Evolutionary conservation across 2,113 vertebrate species (phyloP).

Genomic region (Tilapia sparmanii): DNA sequence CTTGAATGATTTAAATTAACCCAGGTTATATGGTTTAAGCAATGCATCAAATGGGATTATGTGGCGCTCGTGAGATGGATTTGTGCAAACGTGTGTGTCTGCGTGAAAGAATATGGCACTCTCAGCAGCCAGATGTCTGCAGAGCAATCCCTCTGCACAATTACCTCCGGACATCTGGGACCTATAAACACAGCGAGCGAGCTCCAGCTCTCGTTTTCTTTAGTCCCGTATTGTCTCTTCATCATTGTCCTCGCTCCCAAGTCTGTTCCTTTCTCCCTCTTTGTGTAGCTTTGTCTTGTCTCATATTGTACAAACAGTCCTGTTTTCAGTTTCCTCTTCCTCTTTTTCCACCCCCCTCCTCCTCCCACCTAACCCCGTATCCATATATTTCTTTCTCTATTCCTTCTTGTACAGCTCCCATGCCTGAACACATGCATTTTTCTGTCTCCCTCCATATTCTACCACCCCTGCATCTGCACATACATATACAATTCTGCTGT

Average conservation of each 20-base stretch:
- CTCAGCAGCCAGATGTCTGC: conserved; percentile 62
- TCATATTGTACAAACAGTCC: background rate
- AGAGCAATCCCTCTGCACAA: conserved; percentile 60
- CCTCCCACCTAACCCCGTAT: background rate
- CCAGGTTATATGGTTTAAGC: conserved; percentile 34
- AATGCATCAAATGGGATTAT: conserved; percentile 42
- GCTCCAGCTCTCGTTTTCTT: background rate
- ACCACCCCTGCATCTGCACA: background rate
- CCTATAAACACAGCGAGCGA: conserved; percentile 41
- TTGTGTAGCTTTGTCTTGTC: background rate
- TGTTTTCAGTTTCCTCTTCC: background rate
- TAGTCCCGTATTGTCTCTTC: conserved; percentile 21
- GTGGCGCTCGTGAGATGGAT: conserved; percentile 23
- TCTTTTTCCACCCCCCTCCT: background rate
- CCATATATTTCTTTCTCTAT: background rate
- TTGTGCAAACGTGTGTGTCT: conserved; percentile 25
- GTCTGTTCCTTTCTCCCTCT: background rate
- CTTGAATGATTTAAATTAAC: conserved; percentile 37
- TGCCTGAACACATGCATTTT: background rate
- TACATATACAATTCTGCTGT: background rate
- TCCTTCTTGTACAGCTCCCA: background rate
- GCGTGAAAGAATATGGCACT: conserved; percentile 32
- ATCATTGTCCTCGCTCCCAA: conserved; percentile 19
- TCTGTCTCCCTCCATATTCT: background rate
- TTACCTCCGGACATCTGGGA: conserved; percentile 70